phyloP scores from a whole-genome alignment of 2,113 vertebrate species.

The Turdus rufiventris region DNA sequence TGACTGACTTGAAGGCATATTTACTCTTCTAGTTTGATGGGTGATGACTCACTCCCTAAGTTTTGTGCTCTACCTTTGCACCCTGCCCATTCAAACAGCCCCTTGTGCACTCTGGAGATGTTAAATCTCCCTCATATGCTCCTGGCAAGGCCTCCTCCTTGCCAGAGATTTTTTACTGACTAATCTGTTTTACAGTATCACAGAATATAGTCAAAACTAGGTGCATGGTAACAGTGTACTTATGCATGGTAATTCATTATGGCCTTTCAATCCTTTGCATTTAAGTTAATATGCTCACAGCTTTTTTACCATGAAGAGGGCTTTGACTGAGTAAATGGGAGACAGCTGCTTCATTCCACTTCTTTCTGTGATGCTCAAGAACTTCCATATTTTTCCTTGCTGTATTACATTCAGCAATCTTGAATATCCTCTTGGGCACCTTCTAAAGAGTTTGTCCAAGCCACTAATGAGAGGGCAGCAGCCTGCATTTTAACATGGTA shows the following conservation, averaged over 20 bases:
- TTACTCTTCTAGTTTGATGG: background rate
- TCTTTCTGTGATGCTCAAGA: background rate
- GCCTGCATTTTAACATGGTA: accelerated
- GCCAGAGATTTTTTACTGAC: background rate
- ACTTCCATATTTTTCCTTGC: background rate
- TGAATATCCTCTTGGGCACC: background rate
- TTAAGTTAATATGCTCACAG: background rate
- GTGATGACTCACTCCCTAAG: background rate
- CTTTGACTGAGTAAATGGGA: background rate
- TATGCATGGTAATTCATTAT: background rate
- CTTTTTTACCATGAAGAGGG: background rate
- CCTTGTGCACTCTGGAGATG: background rate
- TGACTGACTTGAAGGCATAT: background rate
- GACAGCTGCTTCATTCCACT: background rate
- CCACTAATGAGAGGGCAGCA: background rate
- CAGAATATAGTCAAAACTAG: background rate
- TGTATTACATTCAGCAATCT: background rate
- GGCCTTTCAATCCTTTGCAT: background rate
- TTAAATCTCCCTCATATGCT: accelerated
- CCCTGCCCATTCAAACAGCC: background rate
- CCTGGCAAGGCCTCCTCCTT: background rate
- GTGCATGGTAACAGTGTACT: background rate
- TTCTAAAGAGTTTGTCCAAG: background rate
- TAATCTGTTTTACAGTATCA: background rate
- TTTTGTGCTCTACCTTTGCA: background rate